Base-by-base conservation (phyloP, 2,113 vertebrate genomes). In the Rostratula benghalensis region DNA sequence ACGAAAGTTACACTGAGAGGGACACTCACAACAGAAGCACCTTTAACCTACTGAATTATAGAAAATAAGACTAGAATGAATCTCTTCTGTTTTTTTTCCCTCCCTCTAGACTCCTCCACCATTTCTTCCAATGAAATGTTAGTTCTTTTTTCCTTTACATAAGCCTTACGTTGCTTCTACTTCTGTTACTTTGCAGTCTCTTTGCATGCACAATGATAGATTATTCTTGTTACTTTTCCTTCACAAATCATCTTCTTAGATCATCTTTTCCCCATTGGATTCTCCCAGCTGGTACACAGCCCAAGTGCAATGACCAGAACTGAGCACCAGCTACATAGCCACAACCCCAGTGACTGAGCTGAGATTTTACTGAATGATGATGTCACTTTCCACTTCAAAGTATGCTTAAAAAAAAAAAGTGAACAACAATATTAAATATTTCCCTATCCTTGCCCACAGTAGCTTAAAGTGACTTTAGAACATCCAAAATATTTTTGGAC, bases 251-350 rank as follows among this genome's bases (percentile, higher is more conserved):
- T 30, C 31, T n/a, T 87, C 45, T 53, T 3, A 74, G 11, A 35
- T 17, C 39, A 83, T 14, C 6, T 17, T 74, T 5, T 21, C 13
- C 0, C 0, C 20, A 43, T 53, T 24, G 12, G 48, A 54, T 13
- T 8, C 10, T 54, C 21, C 15, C 25, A 48, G 0, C 16, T 43
- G 30, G 11, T 75, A 7, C 51, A 57, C 31, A 74, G 30, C 5
- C 12, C 60, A 82, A 48, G 11, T 8, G 24, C 46, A 54, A 21
- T 1, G 3, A 75, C 50, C 46, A 51, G 21, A 56, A 15, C 2
- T 16, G 25, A 78, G 30, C 46, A 57, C 5, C 15, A 79, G 61
- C 25, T 67, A 57, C 51, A 22, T 2, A 12, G 33, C n/a, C 25
- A 64, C 39, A 59, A 13, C 25, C 28, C 83, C 60, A 69, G 54